These are phyloP conservation scores for Lasioglossum figueresi DNA, from an alignment of 2,888 invertebrate genomes.

Conservation along the genomic window DNA sequence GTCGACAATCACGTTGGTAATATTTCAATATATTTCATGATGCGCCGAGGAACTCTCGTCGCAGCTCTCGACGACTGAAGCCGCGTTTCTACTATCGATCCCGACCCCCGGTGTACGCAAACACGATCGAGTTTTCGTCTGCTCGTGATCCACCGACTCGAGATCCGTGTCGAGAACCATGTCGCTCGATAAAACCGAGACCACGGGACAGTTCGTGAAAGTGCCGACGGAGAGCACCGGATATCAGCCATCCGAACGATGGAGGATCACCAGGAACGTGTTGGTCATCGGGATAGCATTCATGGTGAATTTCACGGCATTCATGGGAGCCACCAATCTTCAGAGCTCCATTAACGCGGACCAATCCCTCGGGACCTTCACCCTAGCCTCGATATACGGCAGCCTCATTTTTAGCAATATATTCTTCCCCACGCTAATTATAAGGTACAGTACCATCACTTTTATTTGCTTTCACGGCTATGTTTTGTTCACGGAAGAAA, in stretches of 20 bases:
- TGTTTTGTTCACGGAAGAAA: too few species aligned
- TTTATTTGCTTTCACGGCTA: not conserved
- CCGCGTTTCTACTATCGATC: conserved; percentile 10
- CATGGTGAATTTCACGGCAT: conserved; percentile 96
- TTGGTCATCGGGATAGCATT: conserved; percentile 94
- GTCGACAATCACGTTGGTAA: conserved; percentile 22
- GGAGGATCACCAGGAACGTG: conserved; percentile 93
- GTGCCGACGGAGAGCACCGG: conserved; percentile 61
- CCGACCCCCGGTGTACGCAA: not conserved
- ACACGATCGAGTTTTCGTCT: not conserved
- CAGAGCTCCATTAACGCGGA: conserved; percentile 94
- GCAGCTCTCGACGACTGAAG: not conserved
- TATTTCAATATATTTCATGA: conserved; percentile 49
- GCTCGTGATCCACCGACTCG: not conserved
- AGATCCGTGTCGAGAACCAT: conserved; percentile 24
- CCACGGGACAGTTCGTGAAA: conserved; percentile 69
- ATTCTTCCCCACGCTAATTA: conserved; percentile 93
- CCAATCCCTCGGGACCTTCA: conserved; percentile 92
- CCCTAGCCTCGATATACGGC: conserved; percentile 93
- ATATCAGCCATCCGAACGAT: conserved; percentile 86
- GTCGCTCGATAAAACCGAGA: conserved; percentile 49
- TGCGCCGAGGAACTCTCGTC: conserved; percentile 5
- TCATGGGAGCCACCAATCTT: conserved; percentile 92
- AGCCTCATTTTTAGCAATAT: conserved; percentile 95
- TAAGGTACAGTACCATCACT: conserved; percentile 86